Base-by-base conservation (phyloP, 2,888 invertebrate genomes). In the Andrena trimmerana region DNA sequence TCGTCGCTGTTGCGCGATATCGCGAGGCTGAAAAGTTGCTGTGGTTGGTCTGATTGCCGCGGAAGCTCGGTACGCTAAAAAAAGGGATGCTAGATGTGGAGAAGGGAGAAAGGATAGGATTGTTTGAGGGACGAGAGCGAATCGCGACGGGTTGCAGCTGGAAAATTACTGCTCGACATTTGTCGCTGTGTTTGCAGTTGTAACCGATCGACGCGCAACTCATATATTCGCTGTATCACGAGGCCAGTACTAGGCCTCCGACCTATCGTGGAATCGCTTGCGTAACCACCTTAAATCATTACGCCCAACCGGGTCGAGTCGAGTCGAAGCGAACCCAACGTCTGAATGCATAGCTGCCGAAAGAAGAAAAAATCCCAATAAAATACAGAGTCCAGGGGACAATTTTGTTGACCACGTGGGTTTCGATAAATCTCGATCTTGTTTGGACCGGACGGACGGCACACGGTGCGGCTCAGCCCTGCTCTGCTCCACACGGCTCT, bases 381-480 rank as follows among this genome's bases (percentile, higher is more conserved):
- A 84, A 82, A 68, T 27, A 71, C 52, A 67, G 13, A 50, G 42
- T 42, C 27, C 6, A 29, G 20, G 4, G 29, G 79, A 70, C 72
- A 80, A 75, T 57, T 82, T 73, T n/a, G 54, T 59, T 52, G n/a
- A 5, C 29, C 42, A 31, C 79, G 74, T 66, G 36, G 65, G 63
- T 78, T 62, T 71, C 67, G 78, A 77, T 86, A 85, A 83, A 83
- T 86, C 85, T 76, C 76, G 80, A 74, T 73, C 83, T 79, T 71
- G 82, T 78, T 81, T 50, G 57, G 60, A 2, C 24, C 60, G 54
- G 59, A 68, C 65, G 57, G 8, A 57, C 57, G 57, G 24, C 27
- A 54, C 54, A 54, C 54, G 7, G 54, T 3, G 54, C 20, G 3
- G 33, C 7, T 8, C 13, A 10, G 27, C 59, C 13, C 42, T 13